Conservation (phyloP, 2,888 invertebrate species). For the Pseudanteris insignis region DNA sequence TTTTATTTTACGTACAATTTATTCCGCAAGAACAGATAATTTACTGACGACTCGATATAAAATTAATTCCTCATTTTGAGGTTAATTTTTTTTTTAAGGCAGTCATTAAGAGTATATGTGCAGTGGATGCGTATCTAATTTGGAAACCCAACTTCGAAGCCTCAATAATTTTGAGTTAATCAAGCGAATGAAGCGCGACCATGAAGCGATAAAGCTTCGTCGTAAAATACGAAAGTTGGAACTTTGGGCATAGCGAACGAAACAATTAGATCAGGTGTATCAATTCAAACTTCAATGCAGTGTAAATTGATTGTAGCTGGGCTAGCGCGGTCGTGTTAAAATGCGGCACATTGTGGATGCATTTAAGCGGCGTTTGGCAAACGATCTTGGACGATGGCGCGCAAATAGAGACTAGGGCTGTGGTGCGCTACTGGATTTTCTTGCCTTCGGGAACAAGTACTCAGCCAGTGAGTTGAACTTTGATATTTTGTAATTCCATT, state of each 20-base stretch:
- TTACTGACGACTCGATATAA: no score
- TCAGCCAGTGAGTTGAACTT: slow-evolving; percentile 53
- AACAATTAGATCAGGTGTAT: no score
- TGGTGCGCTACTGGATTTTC: no score
- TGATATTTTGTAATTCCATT: slow-evolving; percentile 67
- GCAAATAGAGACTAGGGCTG: slow-evolving; percentile 22
- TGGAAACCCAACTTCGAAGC: no score
- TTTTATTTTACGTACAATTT: no score
- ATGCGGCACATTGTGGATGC: slow-evolving; percentile 3
- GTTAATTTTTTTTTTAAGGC: no score
- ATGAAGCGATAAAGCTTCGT: no score
- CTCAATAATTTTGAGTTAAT: slow-evolving; percentile 9
- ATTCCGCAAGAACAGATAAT: no score
- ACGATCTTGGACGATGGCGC: slow-evolving; percentile 25
- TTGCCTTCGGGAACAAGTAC: slow-evolving; percentile 19
- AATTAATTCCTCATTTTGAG: no score
- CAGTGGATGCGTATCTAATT: no score
- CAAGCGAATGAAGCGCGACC: no score
- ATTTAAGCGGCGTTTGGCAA: slow-evolving; percentile 27
- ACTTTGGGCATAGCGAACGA: background rate
- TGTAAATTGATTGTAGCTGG: slow-evolving; percentile 27
- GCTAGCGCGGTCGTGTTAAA: background rate
- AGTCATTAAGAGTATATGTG: no score
- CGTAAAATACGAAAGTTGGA: slow-evolving; percentile 23
- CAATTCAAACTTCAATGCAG: slow-evolving; percentile 23